Percentiles rank a stretch among this genome's conserved stretches.
phyloP scores from a whole-genome alignment of 2,797 vertebrate species.

The Carapus acus region DNA sequence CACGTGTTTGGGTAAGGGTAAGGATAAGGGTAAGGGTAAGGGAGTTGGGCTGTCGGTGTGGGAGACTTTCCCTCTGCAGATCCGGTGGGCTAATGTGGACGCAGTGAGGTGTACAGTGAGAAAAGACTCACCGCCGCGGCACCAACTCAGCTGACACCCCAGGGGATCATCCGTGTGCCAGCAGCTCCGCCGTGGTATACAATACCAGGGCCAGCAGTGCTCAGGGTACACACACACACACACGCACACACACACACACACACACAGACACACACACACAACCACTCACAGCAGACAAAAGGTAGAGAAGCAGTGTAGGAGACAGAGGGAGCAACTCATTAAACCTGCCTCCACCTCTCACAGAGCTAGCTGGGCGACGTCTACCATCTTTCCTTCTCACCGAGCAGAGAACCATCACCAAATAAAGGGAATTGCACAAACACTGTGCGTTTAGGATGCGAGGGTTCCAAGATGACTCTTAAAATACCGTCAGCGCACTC shows the following conservation, averaged over 20 bases:
- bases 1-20: conserved; percentile 6
- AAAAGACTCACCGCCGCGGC: conserved; percentile 24
- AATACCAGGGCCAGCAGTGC: conserved; percentile 11
- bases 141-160: conserved; percentile 24
- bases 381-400: background rate
- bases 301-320: background rate
- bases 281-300: background rate
- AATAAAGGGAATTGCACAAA: background rate
- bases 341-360: background rate
- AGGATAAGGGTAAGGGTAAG: conserved; percentile 13
- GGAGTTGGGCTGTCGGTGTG: conserved; percentile 30
- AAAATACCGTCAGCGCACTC: background rate
- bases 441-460: background rate
- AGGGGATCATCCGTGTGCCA: conserved; percentile 15
- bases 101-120: conserved; percentile 34
- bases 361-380: background rate
- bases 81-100: conserved; percentile 31
- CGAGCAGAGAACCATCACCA: background rate
- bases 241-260: background rate
- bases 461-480: no score
- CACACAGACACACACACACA: conserved; percentile 7
- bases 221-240: conserved; percentile 7
- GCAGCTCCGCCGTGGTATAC: conserved; percentile 17
- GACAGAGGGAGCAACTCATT: background rate
- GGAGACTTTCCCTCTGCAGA: conserved; percentile 11